Conservation (phyloP, 2,113 vertebrate genomes). For the Gymnocephalus cernua region DNA sequence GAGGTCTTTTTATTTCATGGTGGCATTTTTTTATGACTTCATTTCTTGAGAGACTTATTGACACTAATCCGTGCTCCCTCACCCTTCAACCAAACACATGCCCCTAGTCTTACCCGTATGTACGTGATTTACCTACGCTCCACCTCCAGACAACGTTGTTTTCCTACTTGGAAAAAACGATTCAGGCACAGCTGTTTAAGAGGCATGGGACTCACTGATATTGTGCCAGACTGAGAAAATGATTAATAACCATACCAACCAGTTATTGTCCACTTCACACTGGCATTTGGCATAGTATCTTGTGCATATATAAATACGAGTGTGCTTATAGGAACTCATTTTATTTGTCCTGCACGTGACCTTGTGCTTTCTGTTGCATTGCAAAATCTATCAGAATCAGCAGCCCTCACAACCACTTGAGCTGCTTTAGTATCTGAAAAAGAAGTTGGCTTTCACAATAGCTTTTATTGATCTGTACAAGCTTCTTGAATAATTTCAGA, state of each 20-base stretch:
- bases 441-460: conserved; percentile 22
- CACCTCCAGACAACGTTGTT: neutral
- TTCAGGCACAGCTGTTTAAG: neutral
- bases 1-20: neutral
- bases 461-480: conserved; percentile 51
- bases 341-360: neutral
- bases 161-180: neutral
- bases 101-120: neutral
- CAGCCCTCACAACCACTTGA: conserved; percentile 13
- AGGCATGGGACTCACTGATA: neutral
- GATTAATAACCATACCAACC: neutral
- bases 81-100: neutral
- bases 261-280: neutral
- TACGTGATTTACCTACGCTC: neutral
- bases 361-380: neutral
- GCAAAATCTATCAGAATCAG: conserved; percentile 40
- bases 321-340: neutral
- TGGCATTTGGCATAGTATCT: neutral
- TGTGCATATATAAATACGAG: neutral
- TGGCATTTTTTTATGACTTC: neutral
- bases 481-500: conserved; percentile 59
- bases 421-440: conserved; percentile 30
- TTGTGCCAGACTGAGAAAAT: neutral
- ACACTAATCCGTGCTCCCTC: neutral
- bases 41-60: neutral